Percentiles rank a stretch among this genome's conserved stretches.
Evolutionary conservation across 2,888 invertebrate species (phyloP).

Genomic region (Eupeodes latifasciatus): DNA sequence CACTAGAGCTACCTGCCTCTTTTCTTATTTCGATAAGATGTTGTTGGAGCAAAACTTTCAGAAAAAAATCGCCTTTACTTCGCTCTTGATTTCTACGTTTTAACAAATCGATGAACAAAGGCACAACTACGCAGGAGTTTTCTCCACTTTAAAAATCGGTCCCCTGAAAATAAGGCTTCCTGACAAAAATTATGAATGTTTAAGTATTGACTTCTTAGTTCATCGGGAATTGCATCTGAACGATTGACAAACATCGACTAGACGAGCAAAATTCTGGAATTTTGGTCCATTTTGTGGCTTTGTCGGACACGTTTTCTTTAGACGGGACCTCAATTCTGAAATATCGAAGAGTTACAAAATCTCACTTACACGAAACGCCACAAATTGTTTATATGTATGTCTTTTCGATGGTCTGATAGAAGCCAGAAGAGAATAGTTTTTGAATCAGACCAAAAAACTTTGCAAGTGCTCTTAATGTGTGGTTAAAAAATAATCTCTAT

Average conservation of each 20-base stretch:
- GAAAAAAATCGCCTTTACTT: background rate
- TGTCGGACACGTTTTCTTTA: no score
- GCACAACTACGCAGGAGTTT: conserved; percentile 20
- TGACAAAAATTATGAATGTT: background rate
- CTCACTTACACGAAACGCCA: no score
- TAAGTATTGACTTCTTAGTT: conserved; percentile 4
- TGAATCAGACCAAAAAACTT: conserved; percentile 78
- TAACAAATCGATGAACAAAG: background rate
- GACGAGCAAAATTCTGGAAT: no score
- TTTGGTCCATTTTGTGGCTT: no score
- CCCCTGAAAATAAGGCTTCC: background rate
- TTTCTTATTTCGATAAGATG: background rate
- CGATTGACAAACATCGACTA: background rate
- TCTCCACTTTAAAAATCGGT: conserved; percentile 15
- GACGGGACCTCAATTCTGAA: no score
- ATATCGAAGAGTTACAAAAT: no score
- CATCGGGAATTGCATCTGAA: background rate
- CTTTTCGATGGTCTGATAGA: conserved; percentile 69
- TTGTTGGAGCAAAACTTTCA: background rate
- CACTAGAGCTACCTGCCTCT: background rate
- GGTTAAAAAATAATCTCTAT: no score
- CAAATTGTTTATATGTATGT: background rate
- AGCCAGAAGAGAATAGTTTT: conserved; percentile 77
- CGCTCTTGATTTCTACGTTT: conserved; percentile 9
- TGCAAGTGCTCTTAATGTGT: conserved; percentile 37